These are phyloP conservation scores for Alligator sinensis DNA, from an alignment of 2,113 vertebrate genomes.

Conservation along the genomic window DNA sequence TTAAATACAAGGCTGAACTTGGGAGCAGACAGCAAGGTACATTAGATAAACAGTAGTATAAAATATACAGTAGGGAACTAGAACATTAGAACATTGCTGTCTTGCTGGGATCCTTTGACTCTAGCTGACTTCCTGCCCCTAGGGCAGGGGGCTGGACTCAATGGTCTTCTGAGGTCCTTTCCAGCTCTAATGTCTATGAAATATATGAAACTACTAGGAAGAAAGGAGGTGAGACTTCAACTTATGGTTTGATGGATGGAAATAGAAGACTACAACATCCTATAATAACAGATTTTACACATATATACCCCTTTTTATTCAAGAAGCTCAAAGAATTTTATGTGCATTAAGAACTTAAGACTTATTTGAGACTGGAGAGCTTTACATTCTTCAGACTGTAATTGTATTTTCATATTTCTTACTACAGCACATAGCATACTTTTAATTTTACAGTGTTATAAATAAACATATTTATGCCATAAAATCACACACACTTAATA, in stretches of 20 bases:
- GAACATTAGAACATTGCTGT: background rate
- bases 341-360: accelerated
- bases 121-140: too few relatives aligned
- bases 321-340: background rate
- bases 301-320: accelerated
- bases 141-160: too few relatives aligned
- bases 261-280: background rate
- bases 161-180: too few relatives aligned
- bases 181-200: background rate
- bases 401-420: background rate
- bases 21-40: background rate
- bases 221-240: background rate
- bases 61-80: background rate
- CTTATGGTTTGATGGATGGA: background rate
- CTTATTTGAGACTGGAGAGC: background rate
- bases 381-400: accelerated
- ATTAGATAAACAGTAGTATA: background rate
- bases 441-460: background rate
- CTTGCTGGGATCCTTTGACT: too few relatives aligned
- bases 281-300: background rate
- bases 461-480: background rate
- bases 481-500: background rate
- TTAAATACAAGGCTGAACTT: background rate
- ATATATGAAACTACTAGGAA: background rate
- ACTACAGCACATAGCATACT: background rate